A percentile compares a stretch with the other conserved stretches of the same genome.
phyloP scores from a whole-genome alignment of 1,140 invertebrate genomes.

The Cotesia typhae region DNA sequence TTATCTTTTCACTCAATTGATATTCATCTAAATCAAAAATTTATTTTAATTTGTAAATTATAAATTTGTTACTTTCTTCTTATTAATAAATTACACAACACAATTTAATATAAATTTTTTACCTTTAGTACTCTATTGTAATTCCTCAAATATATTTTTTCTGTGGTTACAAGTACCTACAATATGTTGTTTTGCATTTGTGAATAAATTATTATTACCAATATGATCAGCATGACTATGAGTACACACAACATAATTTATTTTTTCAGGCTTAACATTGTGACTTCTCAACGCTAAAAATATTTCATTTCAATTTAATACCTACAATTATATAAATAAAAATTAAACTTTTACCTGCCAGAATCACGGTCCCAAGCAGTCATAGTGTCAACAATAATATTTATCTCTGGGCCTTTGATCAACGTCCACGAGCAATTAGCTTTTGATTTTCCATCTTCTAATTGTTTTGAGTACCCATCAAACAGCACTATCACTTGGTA shows the following conservation, averaged over 20 bases:
- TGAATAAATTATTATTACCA: slow-evolving; percentile 93
- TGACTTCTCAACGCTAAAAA: slow-evolving; percentile 70
- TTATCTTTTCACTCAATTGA: slow-evolving; percentile 71
- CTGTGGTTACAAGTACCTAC: slow-evolving; percentile 77
- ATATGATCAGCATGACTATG: slow-evolving; percentile 94
- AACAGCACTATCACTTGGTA: slow-evolving; percentile 62
- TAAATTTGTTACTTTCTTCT: no score
- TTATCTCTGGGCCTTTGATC: slow-evolving; percentile 73
- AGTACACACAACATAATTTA: slow-evolving; percentile 85
- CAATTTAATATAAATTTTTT: no score
- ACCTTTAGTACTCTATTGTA: background rate
- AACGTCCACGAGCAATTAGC: slow-evolving; percentile 87
- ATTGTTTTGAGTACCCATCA: slow-evolving; percentile 68
- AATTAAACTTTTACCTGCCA: slow-evolving; percentile 68
- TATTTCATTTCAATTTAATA: background rate
- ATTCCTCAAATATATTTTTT: slow-evolving; percentile 49
- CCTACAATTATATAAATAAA: slow-evolving; percentile 41
- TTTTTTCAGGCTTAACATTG: slow-evolving; percentile 71
- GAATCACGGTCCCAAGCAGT: slow-evolving; percentile 83
- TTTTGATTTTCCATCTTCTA: slow-evolving; percentile 67
- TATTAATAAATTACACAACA: no score
- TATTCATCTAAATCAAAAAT: slow-evolving; percentile 62
- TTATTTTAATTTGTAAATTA: no score
- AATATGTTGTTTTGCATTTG: slow-evolving; percentile 82
- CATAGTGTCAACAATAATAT: slow-evolving; percentile 89